phyloP scores from a whole-genome alignment of 2,888 invertebrate genomes.

The Pseudolycoriella hygida region DNA sequence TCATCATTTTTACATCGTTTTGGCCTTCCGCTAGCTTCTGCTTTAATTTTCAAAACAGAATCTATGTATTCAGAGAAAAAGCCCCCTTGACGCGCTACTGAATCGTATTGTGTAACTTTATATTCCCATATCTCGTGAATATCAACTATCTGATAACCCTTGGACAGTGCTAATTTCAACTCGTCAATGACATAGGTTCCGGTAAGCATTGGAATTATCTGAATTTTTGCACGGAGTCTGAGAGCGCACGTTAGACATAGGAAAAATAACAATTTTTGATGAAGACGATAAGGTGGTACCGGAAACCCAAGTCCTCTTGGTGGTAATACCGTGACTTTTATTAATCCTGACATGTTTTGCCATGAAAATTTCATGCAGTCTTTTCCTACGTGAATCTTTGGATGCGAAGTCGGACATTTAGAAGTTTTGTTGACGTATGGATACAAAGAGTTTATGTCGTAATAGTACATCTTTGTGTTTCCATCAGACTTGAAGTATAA shows the following conservation, averaged over 20 bases:
- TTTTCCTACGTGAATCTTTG: conserved; percentile 13
- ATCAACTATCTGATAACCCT: conserved; percentile 15
- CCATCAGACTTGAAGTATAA: conserved; percentile 12
- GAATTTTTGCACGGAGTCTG: conserved; percentile 11
- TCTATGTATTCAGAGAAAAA: conserved; percentile 17
- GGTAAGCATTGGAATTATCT: conserved; percentile 10
- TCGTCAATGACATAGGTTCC: conserved; percentile 20
- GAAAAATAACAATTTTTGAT: conserved; percentile 15
- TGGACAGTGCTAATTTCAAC: conserved; percentile 15
- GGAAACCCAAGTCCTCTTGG: conserved; percentile 16
- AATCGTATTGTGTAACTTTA: conserved; percentile 11
- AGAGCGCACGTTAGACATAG: conserved; percentile 14
- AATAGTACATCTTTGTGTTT: conserved; percentile 15
- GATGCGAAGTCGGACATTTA: conserved; percentile 17
- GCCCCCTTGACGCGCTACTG: conserved; percentile 8
- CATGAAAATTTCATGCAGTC: conserved; percentile 9
- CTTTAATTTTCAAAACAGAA: conserved; percentile 15
- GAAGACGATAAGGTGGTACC: conserved; percentile 15
- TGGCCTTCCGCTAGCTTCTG: conserved; percentile 15
- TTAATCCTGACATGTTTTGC: conserved; percentile 12
- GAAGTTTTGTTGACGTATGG: conserved; percentile 16
- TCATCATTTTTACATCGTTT: conserved; percentile 7
- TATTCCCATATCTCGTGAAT: conserved; percentile 19
- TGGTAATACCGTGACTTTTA: conserved; percentile 14
- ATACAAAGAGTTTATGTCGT: conserved; percentile 16